phyloP scores from a whole-genome alignment of 2,797 vertebrate species.

The Enteromius unitaeniatus region DNA sequence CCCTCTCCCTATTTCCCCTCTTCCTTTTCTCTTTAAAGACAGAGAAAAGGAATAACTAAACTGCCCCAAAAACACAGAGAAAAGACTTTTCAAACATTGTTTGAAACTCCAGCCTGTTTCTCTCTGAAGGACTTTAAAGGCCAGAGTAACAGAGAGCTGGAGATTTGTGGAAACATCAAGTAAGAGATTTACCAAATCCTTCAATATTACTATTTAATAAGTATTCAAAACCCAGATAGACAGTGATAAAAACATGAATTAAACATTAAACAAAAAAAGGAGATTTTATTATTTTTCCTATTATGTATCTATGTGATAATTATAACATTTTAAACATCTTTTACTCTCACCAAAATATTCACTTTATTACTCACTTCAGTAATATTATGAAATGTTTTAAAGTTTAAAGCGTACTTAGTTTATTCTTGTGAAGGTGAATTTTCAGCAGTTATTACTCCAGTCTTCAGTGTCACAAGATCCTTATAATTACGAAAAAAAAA shows the following conservation, averaged over 20 bases:
- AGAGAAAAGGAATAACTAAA: conserved; percentile 59
- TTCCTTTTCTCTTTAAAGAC: conserved; percentile 60
- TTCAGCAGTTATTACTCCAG: not conserved
- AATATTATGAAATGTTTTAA: not conserved
- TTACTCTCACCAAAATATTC: not conserved
- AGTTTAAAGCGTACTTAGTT: not conserved
- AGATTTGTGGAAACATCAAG: conserved; percentile 18
- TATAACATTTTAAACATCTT: not conserved
- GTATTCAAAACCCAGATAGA: not conserved
- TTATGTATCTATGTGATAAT: not conserved
- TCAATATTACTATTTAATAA: conserved; percentile 19
- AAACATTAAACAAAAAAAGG: not conserved
- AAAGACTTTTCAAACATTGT: conserved; percentile 36
- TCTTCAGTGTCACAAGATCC: not conserved
- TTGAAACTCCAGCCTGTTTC: conserved; percentile 32
- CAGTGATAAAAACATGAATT: conserved; percentile 8
- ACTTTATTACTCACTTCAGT: not conserved
- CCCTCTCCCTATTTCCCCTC: conserved; percentile 52
- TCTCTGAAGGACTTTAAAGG: conserved; percentile 29
- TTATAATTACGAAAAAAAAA: not conserved
- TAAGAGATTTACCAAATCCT: conserved; percentile 15
- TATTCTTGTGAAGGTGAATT: not conserved
- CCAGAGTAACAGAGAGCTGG: conserved; percentile 10
- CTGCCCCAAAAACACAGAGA: conserved; percentile 31
- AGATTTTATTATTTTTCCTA: not conserved